Evolutionary conservation across 1,140 invertebrate species (phyloP), one percentile per base, ranked within the genome.

Genomic region (Leptinotarsa texana): DNA sequence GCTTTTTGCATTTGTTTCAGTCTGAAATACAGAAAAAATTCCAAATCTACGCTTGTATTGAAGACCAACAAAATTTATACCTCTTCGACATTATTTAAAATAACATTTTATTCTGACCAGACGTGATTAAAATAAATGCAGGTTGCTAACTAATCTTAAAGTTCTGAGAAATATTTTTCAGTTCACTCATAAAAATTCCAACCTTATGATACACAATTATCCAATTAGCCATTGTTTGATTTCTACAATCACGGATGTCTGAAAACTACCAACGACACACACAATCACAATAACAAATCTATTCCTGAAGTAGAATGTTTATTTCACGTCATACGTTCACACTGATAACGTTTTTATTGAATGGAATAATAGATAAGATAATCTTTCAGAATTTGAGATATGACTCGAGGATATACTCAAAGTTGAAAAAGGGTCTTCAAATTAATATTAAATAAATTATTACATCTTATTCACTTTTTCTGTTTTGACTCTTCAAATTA

Each of bases 1-100:
- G 80, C 79, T 74, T 84, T 85, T 77, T 85, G 84, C 77, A 82
- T 81, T 80, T 84, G 82, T 74, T 84, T 84, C 71, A 85, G 74
- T 75, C 81, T 83, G 51, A 57, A 57, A 57, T 6, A 6, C 51
- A 57, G n/a, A 57, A 57, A 57, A 57, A 57, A n/a, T 57, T 57
- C 1, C 51, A 57, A 42, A 17, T n/a, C 17, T 17, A 57, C 17
- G 8, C 8, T 42, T 18, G 8, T 17, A 57, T n/a, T 57, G 2
- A 13, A 17, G 51, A 57, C 13, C 33, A 57, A 13, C 51, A 57
- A 18, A 33, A 15, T 57, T 2, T 57, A 57, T 57, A 57, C 51
- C 51, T 57, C 15, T 57, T 18, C 51, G 51, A 17, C 51, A 57
- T 57, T 57, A 57, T 57, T 57, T 57, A 57, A 0, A n/a, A 0